phyloP scores from a whole-genome alignment of 2,113 vertebrate genomes.

The Marcusenius ussheri region DNA sequence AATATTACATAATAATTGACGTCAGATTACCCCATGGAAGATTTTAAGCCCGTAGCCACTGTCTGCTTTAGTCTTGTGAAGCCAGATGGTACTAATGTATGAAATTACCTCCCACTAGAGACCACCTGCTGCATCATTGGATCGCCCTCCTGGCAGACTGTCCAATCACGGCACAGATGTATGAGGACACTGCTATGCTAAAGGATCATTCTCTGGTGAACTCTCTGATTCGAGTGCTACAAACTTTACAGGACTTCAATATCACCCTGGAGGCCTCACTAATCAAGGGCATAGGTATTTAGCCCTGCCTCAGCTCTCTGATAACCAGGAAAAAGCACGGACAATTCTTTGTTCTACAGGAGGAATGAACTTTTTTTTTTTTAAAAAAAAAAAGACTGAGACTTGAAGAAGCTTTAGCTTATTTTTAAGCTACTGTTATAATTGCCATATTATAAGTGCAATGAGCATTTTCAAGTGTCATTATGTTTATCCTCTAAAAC shows the following conservation, averaged over 20 bases:
- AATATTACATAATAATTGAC: background rate
- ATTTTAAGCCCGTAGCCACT: background rate
- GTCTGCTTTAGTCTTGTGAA: background rate
- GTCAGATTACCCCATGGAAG: background rate
- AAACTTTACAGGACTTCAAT: slow-evolving; percentile 97
- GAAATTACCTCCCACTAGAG: slow-evolving; percentile 57
- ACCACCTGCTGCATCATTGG: slow-evolving; percentile 96
- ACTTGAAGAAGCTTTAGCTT: slow-evolving; percentile 73
- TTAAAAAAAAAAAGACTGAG: slow-evolving; percentile 46
- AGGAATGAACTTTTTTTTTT: slow-evolving; percentile 30
- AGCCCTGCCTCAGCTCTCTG: slow-evolving; percentile 29
- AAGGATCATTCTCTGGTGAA: slow-evolving; percentile 94
- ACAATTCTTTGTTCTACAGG: slow-evolving; percentile 46
- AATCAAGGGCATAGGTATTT: slow-evolving; percentile 93
- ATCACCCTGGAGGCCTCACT: slow-evolving; percentile 95
- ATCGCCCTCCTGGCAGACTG: slow-evolving; percentile 92
- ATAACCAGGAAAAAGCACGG: slow-evolving; percentile 33
- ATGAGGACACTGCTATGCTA: slow-evolving; percentile 85
- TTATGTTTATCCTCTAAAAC: slow-evolving; percentile 59
- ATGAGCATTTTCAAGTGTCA: slow-evolving; percentile 71
- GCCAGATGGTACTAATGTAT: background rate
- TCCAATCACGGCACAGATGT: slow-evolving; percentile 94
- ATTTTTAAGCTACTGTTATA: slow-evolving; percentile 90
- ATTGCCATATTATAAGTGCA: slow-evolving; percentile 75
- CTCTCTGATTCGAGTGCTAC: slow-evolving; percentile 91